Percentiles rank a stretch among this genome's conserved stretches.
phyloP scores from a whole-genome alignment of 1,140 invertebrate species.

The Papilio machaon region DNA sequence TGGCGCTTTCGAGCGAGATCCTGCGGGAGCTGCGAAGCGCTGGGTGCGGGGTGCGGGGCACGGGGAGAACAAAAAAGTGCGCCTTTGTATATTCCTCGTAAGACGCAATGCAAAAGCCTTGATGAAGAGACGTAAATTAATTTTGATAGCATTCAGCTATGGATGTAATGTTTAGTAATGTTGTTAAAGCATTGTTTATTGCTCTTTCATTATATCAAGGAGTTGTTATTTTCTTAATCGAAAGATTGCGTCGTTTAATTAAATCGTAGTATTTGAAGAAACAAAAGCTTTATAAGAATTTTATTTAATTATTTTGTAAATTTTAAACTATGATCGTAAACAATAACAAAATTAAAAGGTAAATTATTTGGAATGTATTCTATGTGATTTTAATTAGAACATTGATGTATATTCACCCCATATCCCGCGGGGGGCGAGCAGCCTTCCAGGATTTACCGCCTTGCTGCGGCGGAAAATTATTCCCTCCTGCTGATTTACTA shows the following conservation, averaged over 20 bases:
- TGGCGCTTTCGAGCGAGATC: conserved; percentile 20
- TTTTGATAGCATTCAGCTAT: neutral
- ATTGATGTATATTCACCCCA: conserved; percentile 40
- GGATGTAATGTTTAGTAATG: neutral
- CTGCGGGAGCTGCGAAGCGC: neutral
- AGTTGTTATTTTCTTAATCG: neutral
- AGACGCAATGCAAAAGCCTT: neutral
- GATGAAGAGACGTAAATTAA: neutral
- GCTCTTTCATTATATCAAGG: neutral
- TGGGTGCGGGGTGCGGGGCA: neutral
- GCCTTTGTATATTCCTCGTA: neutral
- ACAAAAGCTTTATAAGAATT: too few relatives aligned
- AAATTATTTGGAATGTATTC: conserved; percentile 48
- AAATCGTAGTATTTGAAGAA: too few relatives aligned
- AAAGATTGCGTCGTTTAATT: too few relatives aligned
- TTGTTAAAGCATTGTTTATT: too few relatives aligned
- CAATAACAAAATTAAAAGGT: neutral
- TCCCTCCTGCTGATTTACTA: conserved; percentile 63
- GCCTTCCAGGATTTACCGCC: conserved; percentile 62
- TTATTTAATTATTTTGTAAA: too few relatives aligned
- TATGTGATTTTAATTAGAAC: conserved; percentile 58
- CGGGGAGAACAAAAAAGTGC: conserved; percentile 3
- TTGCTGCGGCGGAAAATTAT: conserved; percentile 58
- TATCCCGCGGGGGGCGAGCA: conserved; percentile 38
- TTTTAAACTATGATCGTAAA: too few relatives aligned